These are phyloP conservation scores for Manis pentadactyla DNA, from an alignment of 2,797 vertebrate species.

Conservation along the genomic window DNA sequence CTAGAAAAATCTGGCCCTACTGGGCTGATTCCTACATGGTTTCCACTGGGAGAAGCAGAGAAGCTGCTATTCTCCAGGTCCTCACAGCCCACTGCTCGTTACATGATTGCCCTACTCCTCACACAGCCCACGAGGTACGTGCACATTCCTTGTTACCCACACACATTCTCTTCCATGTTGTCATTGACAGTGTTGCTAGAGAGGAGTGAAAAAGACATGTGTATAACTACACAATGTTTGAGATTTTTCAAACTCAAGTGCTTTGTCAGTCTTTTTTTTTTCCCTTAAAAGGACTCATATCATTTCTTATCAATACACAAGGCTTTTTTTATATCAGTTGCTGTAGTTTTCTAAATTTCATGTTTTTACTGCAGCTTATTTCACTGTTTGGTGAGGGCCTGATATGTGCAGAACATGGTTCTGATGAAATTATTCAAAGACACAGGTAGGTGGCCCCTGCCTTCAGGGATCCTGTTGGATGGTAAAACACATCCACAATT, in stretches of 20 bases:
- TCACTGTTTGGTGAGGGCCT: background rate
- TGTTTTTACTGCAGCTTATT: slow-evolving; percentile 14
- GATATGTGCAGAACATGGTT: background rate
- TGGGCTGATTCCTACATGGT: background rate
- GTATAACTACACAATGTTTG: background rate
- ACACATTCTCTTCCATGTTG: background rate
- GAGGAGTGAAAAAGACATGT: background rate
- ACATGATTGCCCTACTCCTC: background rate
- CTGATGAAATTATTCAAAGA: slow-evolving; percentile 8
- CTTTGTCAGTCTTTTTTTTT: background rate
- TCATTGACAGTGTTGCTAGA: background rate
- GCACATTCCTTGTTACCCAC: background rate
- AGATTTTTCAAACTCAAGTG: background rate
- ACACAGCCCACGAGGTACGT: background rate
- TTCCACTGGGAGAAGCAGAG: background rate
- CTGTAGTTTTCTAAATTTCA: slow-evolving; percentile 5
- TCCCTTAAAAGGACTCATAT: background rate
- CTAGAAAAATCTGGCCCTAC: background rate
- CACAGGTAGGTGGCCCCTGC: background rate
- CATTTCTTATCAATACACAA: background rate
- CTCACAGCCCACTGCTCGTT: background rate
- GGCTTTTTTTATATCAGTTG: background rate
- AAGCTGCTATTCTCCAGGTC: background rate
- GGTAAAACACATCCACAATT: slow-evolving; percentile 8
- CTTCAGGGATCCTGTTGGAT: background rate